Evolutionary conservation across 2,797 vertebrate species (phyloP), one percentile per base, ranked within the genome.

Genomic region (Sebastes matsubarae): DNA sequence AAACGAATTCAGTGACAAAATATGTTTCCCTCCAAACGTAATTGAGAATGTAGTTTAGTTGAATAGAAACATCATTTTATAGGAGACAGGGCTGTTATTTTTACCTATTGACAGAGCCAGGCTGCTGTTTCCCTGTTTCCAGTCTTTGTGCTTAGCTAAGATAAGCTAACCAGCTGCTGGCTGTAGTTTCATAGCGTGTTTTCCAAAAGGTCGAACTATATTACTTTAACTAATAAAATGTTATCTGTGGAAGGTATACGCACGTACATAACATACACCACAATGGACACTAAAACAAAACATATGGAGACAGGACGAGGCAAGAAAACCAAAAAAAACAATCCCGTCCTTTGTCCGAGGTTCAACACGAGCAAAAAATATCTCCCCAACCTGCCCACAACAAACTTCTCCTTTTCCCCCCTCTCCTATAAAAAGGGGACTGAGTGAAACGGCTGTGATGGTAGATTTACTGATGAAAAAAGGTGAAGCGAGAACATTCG

Each of bases 381-480:
- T 58, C 38, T 52, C 46, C 46, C 34, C 24, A 86, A 86, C 75
- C 88, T 77, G 77, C 79, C 79, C 87, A 81, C 78, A 82, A 89
- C 76, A 86, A 89, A 89, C 78, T 85, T 88, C 86, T 72, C 46
- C 50, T 58, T 24, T 2, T 2, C 60, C 38, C 75, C 69, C 75
- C 59, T 65, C 77, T 63, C 42, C 36, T 34, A 14, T 36, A 87
- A 76, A 91, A 79, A 81, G 60, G 59, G 27, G 84, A 91, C 74
- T 24, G 87, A 90, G 88, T 85, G 88, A 90, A 92, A 83, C 50
- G 89, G 81, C 88, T 89, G 92, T 93, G 92, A 94, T 91, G 92
- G 90, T 78, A 90, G 93, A 92, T 94, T 95, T 93, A 92, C 86
- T 87, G 87, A 91, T 93, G 90, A 92, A 92, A 93, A 93, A 93